Percentiles rank a stretch among this genome's conserved stretches.
These are phyloP conservation scores for Stigmatopora argus DNA, from an alignment of 2,113 vertebrate species.

Conservation along the genomic window DNA sequence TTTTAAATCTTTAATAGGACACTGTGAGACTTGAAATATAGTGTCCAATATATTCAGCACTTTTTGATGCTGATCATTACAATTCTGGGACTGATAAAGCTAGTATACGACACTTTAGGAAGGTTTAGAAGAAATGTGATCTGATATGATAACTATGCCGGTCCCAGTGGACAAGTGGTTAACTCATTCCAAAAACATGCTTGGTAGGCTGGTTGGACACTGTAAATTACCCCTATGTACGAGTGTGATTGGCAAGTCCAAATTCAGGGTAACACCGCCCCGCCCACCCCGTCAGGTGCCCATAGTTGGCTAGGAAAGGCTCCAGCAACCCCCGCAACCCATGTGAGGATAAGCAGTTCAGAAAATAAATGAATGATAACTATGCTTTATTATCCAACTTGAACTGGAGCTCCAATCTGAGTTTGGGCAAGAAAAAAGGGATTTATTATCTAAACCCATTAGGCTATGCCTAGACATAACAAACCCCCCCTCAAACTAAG, in stretches of 20 bases:
- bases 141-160: neutral
- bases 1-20: conserved; percentile 23
- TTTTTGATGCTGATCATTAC: conserved; percentile 13
- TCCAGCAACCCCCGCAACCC: no score
- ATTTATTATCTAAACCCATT: conserved; percentile 9
- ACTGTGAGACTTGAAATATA: conserved; percentile 11
- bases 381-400: neutral
- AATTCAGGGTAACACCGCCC: no score
- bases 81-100: conserved; percentile 5
- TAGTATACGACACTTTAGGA: neutral
- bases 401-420: neutral
- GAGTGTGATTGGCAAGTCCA: no score
- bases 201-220: no score
- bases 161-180: no score
- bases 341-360: no score
- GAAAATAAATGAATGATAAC: neutral
- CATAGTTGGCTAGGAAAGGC: no score
- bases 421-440: neutral
- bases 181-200: no score
- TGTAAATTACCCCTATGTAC: no score
- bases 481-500: conserved; percentile 14
- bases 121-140: conserved; percentile 2
- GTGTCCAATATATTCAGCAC: conserved; percentile 4
- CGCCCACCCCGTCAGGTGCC: no score
- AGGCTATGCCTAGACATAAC: conserved; percentile 36